These are phyloP conservation scores for Cotesia glomerata DNA, from an alignment of 1,140 invertebrate genomes.

Conservation along the genomic window DNA sequence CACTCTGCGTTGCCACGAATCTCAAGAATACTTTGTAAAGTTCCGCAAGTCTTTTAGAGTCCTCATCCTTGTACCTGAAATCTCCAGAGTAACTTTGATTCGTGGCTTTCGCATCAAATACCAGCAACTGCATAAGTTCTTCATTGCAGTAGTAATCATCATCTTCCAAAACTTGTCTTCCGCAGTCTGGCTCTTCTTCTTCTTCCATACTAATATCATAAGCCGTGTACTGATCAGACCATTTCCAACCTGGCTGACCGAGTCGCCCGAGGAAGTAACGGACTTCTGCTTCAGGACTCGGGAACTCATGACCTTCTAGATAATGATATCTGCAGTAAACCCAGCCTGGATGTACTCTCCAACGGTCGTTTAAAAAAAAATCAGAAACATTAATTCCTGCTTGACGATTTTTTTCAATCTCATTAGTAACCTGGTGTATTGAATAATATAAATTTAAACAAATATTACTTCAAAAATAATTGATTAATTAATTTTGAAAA, in stretches of 20 bases:
- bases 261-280: constrained; percentile 76
- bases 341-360: constrained; percentile 89
- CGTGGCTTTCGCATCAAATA: constrained; percentile 87
- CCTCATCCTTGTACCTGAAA: constrained; percentile 63
- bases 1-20: constrained; percentile 88
- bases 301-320: constrained; percentile 74
- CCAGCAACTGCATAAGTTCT: constrained; percentile 81
- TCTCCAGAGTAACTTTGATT: constrained; percentile 73
- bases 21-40: constrained; percentile 74
- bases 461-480: no score
- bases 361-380: constrained; percentile 74
- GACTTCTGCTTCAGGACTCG: constrained; percentile 75
- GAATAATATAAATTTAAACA: no score
- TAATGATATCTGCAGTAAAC: constrained; percentile 89
- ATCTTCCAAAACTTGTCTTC: constrained; percentile 67
- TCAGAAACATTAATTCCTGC: constrained; percentile 72
- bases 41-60: constrained; percentile 62
- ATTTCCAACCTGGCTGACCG: constrained; percentile 65
- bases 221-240: constrained; percentile 65
- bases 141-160: constrained; percentile 85
- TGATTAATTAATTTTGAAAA: neutral
- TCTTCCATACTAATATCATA: constrained; percentile 35
- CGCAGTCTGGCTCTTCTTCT: constrained; percentile 61
- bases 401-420: constrained; percentile 71
- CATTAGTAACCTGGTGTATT: constrained; percentile 65